These are phyloP conservation scores for Machimus rusticus DNA, from an alignment of 2,888 invertebrate genomes.

Conservation along the genomic window DNA sequence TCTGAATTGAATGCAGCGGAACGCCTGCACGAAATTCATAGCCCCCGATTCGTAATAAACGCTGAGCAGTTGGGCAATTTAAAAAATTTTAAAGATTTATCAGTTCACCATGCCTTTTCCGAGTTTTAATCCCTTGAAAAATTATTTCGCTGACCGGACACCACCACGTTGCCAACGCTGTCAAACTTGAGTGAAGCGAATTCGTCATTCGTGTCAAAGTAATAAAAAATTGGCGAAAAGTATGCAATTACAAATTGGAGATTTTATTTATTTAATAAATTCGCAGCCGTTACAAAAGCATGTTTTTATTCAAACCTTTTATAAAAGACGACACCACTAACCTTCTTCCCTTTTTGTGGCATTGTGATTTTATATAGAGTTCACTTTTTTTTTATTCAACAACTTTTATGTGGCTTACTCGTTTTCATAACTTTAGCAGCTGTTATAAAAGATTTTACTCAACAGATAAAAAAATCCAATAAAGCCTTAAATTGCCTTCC, in stretches of 20 bases:
- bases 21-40: slow-evolving; percentile 16
- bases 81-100: not conserved
- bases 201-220: not conserved
- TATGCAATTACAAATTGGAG: not conserved
- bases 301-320: not conserved
- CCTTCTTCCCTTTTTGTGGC: not conserved
- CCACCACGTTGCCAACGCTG: not conserved
- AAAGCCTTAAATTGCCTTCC: not conserved
- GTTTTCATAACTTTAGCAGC: not conserved
- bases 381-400: not conserved
- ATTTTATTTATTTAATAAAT: not conserved
- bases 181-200: not conserved
- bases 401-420: not conserved
- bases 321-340: not conserved
- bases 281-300: not conserved
- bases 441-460: not conserved
- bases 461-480: not conserved
- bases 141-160: not conserved
- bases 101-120: not conserved
- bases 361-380: not conserved
- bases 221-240: not conserved
- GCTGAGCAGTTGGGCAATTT: not conserved
- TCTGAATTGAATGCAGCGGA: not conserved
- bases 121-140: not conserved
- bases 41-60: not conserved